Conservation (phyloP, 2,113 vertebrate species). For the Globicephala melas region DNA sequence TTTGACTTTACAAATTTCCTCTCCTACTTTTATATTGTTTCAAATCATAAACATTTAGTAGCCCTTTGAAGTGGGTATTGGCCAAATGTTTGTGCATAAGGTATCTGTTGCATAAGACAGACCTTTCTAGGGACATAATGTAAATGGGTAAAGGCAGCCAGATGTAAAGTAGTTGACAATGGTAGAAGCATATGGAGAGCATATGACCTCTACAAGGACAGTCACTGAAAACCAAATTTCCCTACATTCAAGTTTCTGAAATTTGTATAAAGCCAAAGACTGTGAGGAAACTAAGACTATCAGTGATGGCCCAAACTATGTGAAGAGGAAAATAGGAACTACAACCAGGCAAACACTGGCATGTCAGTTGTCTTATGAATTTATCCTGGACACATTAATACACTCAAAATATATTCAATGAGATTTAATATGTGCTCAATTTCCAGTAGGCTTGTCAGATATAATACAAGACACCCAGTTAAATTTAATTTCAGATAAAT, state of each 20-base stretch:
- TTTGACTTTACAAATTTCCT: neutral
- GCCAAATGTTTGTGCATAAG: too few relatives aligned
- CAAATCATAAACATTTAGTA: neutral
- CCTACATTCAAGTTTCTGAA: neutral
- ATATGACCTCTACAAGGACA: neutral
- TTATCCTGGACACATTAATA: neutral
- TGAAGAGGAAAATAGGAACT: neutral
- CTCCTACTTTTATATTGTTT: neutral
- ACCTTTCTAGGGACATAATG: neutral
- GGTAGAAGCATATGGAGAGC: neutral
- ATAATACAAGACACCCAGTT: neutral
- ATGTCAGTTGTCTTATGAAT: neutral
- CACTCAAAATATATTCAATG: neutral
- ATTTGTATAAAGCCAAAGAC: neutral
- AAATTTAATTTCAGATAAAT: neutral
- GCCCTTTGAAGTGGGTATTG: neutral
- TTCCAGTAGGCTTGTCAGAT: neutral
- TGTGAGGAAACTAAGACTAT: neutral
- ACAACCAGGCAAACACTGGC: neutral
- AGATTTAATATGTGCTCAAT: neutral
- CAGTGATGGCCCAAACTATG: neutral
- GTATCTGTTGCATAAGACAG: neutral
- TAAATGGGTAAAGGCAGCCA: neutral
- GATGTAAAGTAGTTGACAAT: neutral
- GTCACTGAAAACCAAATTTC: neutral